Evolutionary conservation across 2,797 vertebrate species (phyloP).

Genomic region (Gila robusta): DNA sequence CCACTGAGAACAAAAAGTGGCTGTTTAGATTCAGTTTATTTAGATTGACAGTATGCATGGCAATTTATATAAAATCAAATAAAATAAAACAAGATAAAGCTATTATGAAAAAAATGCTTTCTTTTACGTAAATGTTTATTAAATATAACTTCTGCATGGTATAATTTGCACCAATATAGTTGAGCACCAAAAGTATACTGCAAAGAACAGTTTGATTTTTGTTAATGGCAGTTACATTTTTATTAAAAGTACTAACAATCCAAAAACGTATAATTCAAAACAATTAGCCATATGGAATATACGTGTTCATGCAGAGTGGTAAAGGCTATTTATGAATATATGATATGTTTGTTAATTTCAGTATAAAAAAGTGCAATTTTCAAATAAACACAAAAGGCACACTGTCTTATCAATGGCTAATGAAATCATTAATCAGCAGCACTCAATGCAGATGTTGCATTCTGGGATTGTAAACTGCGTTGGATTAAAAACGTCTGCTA

Average conservation of each 20-base stretch:
- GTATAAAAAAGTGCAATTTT: not conserved
- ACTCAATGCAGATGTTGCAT: not conserved
- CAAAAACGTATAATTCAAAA: not conserved
- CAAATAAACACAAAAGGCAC: not conserved
- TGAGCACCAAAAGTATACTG: not conserved
- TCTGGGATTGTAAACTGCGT: not conserved
- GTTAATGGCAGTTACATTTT: not conserved
- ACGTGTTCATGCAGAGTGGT: not conserved
- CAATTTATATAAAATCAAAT: not conserved
- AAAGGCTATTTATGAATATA: not conserved
- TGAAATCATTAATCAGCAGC: not conserved
- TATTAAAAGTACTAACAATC: not conserved
- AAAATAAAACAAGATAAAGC: not conserved
- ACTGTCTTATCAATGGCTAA: not conserved
- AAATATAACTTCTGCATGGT: not conserved
- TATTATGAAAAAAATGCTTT: not conserved
- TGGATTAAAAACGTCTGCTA: not conserved
- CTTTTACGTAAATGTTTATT: not conserved
- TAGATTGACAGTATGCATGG: not conserved
- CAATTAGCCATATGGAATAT: not conserved
- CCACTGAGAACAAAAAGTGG: not conserved
- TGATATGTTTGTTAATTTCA: not conserved
- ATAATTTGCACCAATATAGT: not conserved
- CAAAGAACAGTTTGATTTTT: constrained; percentile 1
- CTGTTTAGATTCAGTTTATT: not conserved